Evolutionary conservation across 2,113 vertebrate genomes (phyloP), one percentile per base, ranked within the genome.

Genomic region (Megaceryle torquata): DNA sequence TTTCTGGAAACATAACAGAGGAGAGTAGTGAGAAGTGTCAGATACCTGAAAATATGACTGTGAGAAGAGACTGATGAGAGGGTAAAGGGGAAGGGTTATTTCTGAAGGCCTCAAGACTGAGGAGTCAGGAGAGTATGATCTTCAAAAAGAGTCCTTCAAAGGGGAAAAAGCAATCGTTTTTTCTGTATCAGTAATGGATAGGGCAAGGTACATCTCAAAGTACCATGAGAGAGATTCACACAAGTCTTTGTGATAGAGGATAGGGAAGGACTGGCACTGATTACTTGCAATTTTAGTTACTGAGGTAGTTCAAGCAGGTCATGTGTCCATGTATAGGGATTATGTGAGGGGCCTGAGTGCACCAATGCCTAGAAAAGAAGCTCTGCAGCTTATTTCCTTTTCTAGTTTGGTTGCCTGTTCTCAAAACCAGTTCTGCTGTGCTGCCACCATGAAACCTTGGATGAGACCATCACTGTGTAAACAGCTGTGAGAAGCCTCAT

Each of bases 261-360:
- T 17, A 28, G 33, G 31, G 88, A 33, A 63, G 53, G 65, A 46
- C 43, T 60, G 51, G 63, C 57, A 24, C 4, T 24, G 54, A 1
- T n/a, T 10, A 29, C 54, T 53, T 82, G 50, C 44, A n/a, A 26
- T n/a, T 53, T 21, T 50, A 1, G 0, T 13, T 26, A 16, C 43
- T 25, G 5, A 31, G 37, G 17, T 21, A 11, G 11, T 63, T 11
- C 2, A 4, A 43, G n/a, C 28, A 31, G 56, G 16, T 61, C 8
- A 4, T 31, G n/a, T 31, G 41, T 4, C 26, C 5, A 3, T 0
- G 2, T 12, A 3, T 6, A 26, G n/a, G 56, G 22, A 35, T 51
- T 57, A 6, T 18, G 33, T 39, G 41, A 1, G n/a, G 14, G 56
- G 19, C 31, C 64, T 46, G 74, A 26, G 41, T 4, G 17, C 31